phyloP scores from a whole-genome alignment of 2,113 vertebrate genomes.

The Sciurus niger region DNA sequence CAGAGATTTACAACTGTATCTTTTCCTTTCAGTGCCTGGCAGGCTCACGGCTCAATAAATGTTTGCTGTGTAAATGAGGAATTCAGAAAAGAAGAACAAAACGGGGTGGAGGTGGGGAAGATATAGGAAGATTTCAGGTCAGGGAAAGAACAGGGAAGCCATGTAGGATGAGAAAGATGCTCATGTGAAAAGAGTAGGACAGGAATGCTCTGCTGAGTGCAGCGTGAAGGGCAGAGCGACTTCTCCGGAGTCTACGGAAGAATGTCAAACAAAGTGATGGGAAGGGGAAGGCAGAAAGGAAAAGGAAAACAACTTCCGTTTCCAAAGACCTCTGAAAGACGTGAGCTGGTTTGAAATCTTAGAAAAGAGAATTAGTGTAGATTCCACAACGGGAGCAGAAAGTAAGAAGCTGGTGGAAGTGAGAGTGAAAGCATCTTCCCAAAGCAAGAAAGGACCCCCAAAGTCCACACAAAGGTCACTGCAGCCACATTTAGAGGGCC shows the following conservation, averaged over 20 bases:
- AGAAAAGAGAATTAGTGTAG: neutral
- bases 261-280: neutral
- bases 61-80: neutral
- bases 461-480: too few species aligned
- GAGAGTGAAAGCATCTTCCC: neutral
- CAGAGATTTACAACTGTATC: neutral
- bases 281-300: neutral
- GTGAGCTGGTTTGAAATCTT: neutral
- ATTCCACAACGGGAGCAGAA: neutral
- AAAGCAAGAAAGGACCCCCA: neutral
- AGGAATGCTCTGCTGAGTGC: rapidly evolving
- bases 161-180: neutral
- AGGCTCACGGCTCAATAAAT: neutral
- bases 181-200: rapidly evolving
- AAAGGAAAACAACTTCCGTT: neutral
- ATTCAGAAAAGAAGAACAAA: conserved; percentile 31
- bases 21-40: neutral
- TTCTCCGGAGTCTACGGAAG: neutral
- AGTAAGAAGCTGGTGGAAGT: neutral
- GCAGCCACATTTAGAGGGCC: rapidly evolving
- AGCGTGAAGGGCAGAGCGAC: neutral
- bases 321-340: neutral
- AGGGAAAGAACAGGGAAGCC: neutral
- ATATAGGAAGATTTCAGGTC: neutral
- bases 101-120: neutral